Percentiles rank a stretch among this genome's conserved stretches.
Conservation (phyloP, 2,888 invertebrate species). For the Phymatocera aterrima region DNA sequence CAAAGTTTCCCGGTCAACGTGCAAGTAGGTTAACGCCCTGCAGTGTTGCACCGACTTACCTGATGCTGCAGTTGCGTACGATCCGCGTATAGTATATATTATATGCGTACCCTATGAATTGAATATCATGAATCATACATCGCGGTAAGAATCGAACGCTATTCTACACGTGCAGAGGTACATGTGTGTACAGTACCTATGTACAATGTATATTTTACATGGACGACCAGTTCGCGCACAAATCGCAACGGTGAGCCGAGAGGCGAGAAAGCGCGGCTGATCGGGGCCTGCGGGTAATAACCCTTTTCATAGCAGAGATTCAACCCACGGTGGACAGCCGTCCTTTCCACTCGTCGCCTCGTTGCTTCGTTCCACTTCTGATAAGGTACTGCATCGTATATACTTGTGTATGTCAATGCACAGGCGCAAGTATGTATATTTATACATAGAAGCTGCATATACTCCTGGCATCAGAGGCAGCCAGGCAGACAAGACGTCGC, state of each 20-base stretch:
- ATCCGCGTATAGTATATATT: neutral
- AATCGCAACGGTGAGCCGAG: conserved; percentile 20
- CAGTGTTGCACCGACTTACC: conserved; percentile 36
- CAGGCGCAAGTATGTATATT: neutral
- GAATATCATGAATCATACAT: conserved; percentile 11
- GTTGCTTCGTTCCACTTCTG: conserved; percentile 40
- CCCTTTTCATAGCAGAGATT: conserved; percentile 40
- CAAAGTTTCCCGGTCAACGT: conserved; percentile 39
- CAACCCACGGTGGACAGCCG: conserved; percentile 29
- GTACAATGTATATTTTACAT: conserved; percentile 10
- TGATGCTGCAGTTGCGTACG: conserved; percentile 22
- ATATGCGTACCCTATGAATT: too few relatives aligned
- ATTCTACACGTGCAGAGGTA: neutral
- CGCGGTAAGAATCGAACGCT: conserved; percentile 22
- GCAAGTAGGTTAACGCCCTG: conserved; percentile 41
- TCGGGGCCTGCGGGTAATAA: conserved; percentile 38
- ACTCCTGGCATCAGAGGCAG: conserved; percentile 6
- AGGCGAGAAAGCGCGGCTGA: conserved; percentile 42
- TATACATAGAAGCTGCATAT: neutral
- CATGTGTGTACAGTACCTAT: neutral
- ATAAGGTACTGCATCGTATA: conserved; percentile 35
- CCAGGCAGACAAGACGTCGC: conserved; percentile 7
- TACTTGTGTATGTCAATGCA: neutral
- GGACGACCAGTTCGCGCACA: conserved; percentile 7
- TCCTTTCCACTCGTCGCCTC: conserved; percentile 41